Evolutionary conservation across 2,888 invertebrate species (phyloP).

Genomic region (Zygaena filipendulae): DNA sequence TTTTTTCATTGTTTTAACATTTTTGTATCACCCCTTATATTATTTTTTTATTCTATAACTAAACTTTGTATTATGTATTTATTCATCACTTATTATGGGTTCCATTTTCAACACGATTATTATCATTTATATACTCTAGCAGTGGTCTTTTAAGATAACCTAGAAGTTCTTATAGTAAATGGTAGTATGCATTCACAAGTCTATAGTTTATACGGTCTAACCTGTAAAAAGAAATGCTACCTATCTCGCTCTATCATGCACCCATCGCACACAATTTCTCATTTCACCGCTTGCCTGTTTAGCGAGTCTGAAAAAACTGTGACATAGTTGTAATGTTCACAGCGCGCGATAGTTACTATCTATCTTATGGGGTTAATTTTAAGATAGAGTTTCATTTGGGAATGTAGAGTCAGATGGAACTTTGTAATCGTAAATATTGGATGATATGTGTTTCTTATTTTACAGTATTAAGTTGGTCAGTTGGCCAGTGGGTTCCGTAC

Average conservation of each 20-base stretch:
- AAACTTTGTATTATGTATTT: too few relatives aligned
- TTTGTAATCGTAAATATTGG: constrained; percentile 27
- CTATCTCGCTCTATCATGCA: constrained; percentile 38
- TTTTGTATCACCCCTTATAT: too few relatives aligned
- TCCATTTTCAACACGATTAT: too few relatives aligned
- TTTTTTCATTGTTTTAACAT: too few relatives aligned
- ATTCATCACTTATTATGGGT: too few relatives aligned
- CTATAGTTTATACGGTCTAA: constrained; percentile 24
- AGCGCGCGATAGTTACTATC: neutral
- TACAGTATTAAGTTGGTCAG: constrained; percentile 63
- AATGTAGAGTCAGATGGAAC: constrained; percentile 25
- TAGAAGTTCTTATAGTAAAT: too few relatives aligned
- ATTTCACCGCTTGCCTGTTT: constrained; percentile 69
- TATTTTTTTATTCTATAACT: too few relatives aligned
- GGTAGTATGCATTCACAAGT: constrained; percentile 18
- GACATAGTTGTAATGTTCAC: constrained; percentile 29
- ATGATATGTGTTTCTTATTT: constrained; percentile 68
- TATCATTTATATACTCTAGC: too few relatives aligned
- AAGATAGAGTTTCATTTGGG: constrained; percentile 15
- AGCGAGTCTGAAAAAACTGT: constrained; percentile 39
- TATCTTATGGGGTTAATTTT: neutral
- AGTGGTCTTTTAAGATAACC: too few relatives aligned
- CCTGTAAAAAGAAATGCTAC: constrained; percentile 44
- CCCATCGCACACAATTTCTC: constrained; percentile 61
- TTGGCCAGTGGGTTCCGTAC: constrained; percentile 59